A percentile compares a stretch with the other conserved stretches of the same genome.
phyloP scores from a whole-genome alignment of 2,113 vertebrate species.

The Aythya baeri region DNA sequence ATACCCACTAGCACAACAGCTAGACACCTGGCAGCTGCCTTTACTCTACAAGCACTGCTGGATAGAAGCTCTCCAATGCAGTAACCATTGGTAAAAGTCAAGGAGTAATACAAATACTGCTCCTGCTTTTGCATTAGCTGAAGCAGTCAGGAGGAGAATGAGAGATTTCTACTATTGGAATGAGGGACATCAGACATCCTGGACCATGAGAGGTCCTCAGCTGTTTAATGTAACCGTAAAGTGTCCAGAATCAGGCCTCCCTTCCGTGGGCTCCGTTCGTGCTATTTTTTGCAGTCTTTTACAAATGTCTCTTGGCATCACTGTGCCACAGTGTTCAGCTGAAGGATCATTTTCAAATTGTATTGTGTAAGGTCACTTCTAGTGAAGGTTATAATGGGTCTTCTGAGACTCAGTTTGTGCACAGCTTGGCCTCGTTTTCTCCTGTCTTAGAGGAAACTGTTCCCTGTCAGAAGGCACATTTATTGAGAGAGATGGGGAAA shows the following conservation, averaged over 20 bases:
- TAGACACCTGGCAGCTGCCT: neutral
- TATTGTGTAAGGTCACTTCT: neutral
- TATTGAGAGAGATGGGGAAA: neutral
- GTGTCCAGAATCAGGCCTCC: neutral
- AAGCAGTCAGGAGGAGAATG: accelerated
- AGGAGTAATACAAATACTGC: neutral
- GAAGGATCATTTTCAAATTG: neutral
- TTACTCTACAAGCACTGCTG: neutral
- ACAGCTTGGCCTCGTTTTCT: neutral
- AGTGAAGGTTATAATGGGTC: neutral
- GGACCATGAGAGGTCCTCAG: neutral
- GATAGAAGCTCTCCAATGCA: neutral
- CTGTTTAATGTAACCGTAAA: neutral
- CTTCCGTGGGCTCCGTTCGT: accelerated
- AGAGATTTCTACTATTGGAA: neutral
- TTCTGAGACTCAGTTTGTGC: neutral
- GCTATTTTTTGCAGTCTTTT: neutral
- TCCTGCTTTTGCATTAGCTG: neutral
- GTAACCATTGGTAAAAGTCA: neutral
- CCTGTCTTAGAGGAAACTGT: neutral
- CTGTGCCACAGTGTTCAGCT: neutral
- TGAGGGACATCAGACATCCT: accelerated
- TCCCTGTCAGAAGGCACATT: neutral
- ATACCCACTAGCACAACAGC: neutral
- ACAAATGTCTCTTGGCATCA: neutral